Evolutionary conservation across 1,140 invertebrate species (phyloP).

Genomic region (Lordiphosa clarofinis): DNA sequence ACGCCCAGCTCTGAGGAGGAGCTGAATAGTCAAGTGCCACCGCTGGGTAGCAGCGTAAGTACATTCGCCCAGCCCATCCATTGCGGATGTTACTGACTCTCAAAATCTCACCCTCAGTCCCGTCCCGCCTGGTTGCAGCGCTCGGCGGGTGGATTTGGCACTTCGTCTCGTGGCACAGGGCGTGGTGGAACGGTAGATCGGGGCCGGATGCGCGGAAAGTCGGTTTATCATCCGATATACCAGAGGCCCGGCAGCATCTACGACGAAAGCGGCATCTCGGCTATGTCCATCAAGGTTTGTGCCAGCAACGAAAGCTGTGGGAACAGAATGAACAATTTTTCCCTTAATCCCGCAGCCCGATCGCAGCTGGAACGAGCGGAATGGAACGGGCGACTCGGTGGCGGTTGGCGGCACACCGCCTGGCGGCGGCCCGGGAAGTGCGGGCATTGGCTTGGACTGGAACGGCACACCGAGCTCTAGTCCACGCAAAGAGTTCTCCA

Average conservation of each 20-base stretch:
- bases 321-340: neutral
- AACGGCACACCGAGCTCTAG: slow-evolving; percentile 81
- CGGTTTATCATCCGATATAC: slow-evolving; percentile 75
- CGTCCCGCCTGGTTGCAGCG: slow-evolving; percentile 83
- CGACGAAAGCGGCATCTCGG: slow-evolving; percentile 53
- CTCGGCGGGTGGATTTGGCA: slow-evolving; percentile 72
- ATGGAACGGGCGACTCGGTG: slow-evolving; percentile 81
- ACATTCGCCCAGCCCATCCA: too few relatives aligned
- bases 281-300: slow-evolving; percentile 47
- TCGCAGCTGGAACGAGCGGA: slow-evolving; percentile 83
- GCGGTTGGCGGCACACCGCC: slow-evolving; percentile 16
- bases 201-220: slow-evolving; percentile 82
- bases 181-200: slow-evolving; percentile 82
- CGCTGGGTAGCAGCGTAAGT: slow-evolving; percentile 43
- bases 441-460: slow-evolving; percentile 80
- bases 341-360: slow-evolving; percentile 31
- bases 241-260: slow-evolving; percentile 68
- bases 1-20: slow-evolving; percentile 90
- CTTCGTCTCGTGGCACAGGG: slow-evolving; percentile 79
- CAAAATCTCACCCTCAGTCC: slow-evolving; percentile 26
- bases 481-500: slow-evolving; percentile 83
- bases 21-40: slow-evolving; percentile 41
- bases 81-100: neutral
- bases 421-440: slow-evolving; percentile 72
- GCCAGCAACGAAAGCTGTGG: neutral